phyloP scores from a whole-genome alignment of 2,113 vertebrate species.

The Laterallus jamaicensis region DNA sequence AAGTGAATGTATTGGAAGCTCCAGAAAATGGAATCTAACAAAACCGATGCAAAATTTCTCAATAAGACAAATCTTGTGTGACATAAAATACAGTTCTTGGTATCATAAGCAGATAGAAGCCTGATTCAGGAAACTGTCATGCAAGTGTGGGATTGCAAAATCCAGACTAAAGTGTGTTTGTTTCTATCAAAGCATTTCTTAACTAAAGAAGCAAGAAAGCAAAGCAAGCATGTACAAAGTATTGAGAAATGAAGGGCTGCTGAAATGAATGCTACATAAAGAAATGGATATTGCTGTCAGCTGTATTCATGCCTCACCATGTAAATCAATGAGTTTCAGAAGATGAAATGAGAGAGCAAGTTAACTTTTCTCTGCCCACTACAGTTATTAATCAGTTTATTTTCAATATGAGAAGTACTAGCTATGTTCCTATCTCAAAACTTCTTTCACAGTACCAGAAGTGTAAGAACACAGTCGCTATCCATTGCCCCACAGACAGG shows the following conservation, averaged over 20 bases:
- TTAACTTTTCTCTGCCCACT: not conserved
- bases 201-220: not conserved
- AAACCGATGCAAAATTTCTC: not conserved
- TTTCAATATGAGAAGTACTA: not conserved
- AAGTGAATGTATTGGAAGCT: not conserved
- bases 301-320: not conserved
- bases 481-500: not conserved
- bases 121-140: not conserved
- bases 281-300: not conserved
- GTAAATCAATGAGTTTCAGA: slow-evolving; percentile 3
- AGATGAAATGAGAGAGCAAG: not conserved
- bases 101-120: not conserved
- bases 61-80: not conserved
- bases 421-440: not conserved
- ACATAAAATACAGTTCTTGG: not conserved
- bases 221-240: not conserved
- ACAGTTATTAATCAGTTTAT: not conserved
- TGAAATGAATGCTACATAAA: no score
- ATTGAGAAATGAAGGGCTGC: not conserved
- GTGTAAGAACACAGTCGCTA: not conserved
- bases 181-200: not conserved
- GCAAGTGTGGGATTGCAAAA: not conserved
- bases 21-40: not conserved
- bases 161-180: not conserved
- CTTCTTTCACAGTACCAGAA: not conserved